Conservation (phyloP, 2,888 invertebrate species). For the Mythimna impura region DNA sequence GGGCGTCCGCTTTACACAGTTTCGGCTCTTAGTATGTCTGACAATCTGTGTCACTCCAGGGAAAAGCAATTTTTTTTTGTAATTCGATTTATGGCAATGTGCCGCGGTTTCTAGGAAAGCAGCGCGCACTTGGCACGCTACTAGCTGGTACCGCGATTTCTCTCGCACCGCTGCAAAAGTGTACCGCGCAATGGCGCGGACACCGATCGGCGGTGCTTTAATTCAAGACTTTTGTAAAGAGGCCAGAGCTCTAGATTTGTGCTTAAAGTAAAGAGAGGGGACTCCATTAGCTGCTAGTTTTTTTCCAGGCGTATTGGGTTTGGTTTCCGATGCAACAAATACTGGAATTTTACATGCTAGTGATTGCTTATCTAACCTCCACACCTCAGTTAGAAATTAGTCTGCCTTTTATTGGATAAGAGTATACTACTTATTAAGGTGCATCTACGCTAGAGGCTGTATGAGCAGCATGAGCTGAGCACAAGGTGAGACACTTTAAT, state of each 20-base stretch:
- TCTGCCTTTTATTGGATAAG: neutral
- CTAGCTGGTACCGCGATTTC: slow-evolving; percentile 73
- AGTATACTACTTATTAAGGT: too few relatives aligned
- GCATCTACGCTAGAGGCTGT: too few relatives aligned
- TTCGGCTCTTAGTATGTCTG: too few relatives aligned
- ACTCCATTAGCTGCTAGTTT: neutral
- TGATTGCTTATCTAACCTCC: too few relatives aligned
- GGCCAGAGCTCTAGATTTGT: neutral
- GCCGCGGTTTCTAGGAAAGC: slow-evolving; percentile 81
- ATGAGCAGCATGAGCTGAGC: too few relatives aligned
- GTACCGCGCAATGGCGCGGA: slow-evolving; percentile 62
- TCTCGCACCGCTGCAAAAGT: slow-evolving; percentile 78
- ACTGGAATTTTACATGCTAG: neutral
- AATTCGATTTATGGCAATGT: slow-evolving; percentile 58
- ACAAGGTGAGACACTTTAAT: too few relatives aligned
- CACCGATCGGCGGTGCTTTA: slow-evolving; percentile 75
- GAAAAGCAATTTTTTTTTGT: too few relatives aligned
- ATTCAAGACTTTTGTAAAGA: neutral
- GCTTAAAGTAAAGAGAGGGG: neutral
- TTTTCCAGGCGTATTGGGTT: neutral
- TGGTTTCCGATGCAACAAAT: neutral
- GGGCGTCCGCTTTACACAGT: too few relatives aligned
- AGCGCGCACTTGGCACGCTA: slow-evolving; percentile 47
- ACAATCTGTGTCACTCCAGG: too few relatives aligned
- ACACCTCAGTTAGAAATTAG: neutral